Conservation (phyloP, 1,140 invertebrate species). For the Diprion similis region DNA sequence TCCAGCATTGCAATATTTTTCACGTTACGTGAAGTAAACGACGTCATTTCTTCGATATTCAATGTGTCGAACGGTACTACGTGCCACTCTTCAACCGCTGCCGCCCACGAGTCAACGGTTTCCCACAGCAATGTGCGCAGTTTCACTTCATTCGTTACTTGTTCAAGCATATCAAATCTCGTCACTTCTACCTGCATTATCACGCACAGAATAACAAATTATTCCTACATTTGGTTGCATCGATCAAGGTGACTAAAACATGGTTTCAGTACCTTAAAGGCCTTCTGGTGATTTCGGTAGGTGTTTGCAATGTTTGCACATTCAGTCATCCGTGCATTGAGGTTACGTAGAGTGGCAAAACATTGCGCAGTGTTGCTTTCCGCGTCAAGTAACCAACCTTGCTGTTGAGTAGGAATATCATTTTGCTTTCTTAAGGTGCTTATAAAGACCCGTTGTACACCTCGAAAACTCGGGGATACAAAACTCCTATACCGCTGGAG, state of each 20-base stretch:
- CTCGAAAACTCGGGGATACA: too few relatives aligned
- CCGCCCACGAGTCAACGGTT: slow-evolving; percentile 75
- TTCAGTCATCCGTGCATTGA: slow-evolving; percentile 67
- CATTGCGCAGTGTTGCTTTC: slow-evolving; percentile 73
- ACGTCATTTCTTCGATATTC: slow-evolving; percentile 74
- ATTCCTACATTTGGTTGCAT: slow-evolving; percentile 16
- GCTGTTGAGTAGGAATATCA: slow-evolving; percentile 57
- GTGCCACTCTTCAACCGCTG: slow-evolving; percentile 68
- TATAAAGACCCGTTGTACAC: too few relatives aligned
- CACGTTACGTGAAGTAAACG: slow-evolving; percentile 70
- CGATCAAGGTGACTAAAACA: neutral
- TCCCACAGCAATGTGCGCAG: slow-evolving; percentile 81
- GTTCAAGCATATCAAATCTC: slow-evolving; percentile 80
- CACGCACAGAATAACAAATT: slow-evolving; percentile 23
- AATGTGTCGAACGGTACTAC: slow-evolving; percentile 71
- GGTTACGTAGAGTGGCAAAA: slow-evolving; percentile 65
- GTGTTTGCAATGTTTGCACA: slow-evolving; percentile 72
- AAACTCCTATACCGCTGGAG: too few relatives aligned
- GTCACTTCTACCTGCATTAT: slow-evolving; percentile 73
- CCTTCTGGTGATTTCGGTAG: slow-evolving; percentile 73
- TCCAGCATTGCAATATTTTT: slow-evolving; percentile 80
- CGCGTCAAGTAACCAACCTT: slow-evolving; percentile 75
- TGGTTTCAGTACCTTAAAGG: slow-evolving; percentile 66
- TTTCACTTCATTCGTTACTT: slow-evolving; percentile 78
- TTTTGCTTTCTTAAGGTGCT: too few relatives aligned